Base-by-base conservation (phyloP, 2,888 invertebrate species). In the Argynnis bischoffii region DNA sequence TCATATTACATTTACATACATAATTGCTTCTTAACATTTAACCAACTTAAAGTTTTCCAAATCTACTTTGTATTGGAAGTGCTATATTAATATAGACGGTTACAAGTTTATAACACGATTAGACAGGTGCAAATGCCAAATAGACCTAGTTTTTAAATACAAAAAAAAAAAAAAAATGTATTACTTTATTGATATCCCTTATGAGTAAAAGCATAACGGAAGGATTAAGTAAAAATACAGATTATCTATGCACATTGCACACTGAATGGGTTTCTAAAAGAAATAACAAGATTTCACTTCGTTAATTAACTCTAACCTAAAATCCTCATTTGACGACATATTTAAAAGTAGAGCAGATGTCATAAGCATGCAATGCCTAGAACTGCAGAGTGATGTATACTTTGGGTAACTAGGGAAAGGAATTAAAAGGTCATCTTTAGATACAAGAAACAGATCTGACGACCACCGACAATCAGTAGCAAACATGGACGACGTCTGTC, bases 331-430 rank as follows among this genome's bases (percentile, higher is more conserved):
- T 26, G 48, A 26, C 63, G 69, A 61, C 66, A 64, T 54, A 59
- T 55, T 60, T 46, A 48, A 51, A 70, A 70, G 41, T 67, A 48
- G 70, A 48, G 48, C 57, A 63, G 35, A 41, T 21, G 67, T 57
- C 31, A 18, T 47, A n/a, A 51, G 11, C 16, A 50, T 51, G 61
- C 35, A 61, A 4, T 14, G 15, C 31, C 21, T 57, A 57, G 51
- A 51, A 14, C 56, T 53, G 51, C 5, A 18, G 18, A n/a, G 57
- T 8, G 6, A 47, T n/a, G 14, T 41, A 18, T 56, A 56, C 46
- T 56, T 56, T 41, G 18, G 41, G 16, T 60, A 60, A 60, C 59
- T 60, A n/a, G 54, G 18, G 55, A 50, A 46, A 60, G 63, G 63
- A 57, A 63, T 48, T 5, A 16, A 14, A 50, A 50, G 16, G 1